A percentile compares a stretch with the other conserved stretches of the same genome.
Evolutionary conservation across 2,797 vertebrate genomes (phyloP).

Genomic region (Benthosema pterotum): DNA sequence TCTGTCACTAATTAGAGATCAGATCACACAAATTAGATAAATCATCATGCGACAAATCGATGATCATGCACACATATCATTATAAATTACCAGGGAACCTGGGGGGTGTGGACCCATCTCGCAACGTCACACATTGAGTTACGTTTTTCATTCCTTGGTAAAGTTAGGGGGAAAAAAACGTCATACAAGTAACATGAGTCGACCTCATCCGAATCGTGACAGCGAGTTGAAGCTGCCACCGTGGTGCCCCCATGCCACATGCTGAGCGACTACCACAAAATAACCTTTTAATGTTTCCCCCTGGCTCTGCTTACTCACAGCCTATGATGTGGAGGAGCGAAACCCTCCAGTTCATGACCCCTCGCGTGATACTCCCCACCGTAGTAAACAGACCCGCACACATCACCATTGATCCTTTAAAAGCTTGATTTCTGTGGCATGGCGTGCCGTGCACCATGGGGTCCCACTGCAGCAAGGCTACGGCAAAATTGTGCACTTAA

Average conservation of each 20-base stretch:
- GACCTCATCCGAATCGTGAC: no score
- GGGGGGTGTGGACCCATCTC: background rate
- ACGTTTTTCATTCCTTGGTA: background rate
- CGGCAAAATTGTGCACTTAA: conserved; percentile 11
- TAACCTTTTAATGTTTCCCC: conserved; percentile 60
- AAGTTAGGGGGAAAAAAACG: no score
- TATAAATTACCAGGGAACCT: conserved; percentile 34
- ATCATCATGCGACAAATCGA: conserved; percentile 46
- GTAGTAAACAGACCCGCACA: conserved; percentile 22
- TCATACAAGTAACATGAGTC: no score
- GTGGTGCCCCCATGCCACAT: conserved; percentile 23
- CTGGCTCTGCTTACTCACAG: conserved; percentile 28
- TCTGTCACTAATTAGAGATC: conserved; percentile 33
- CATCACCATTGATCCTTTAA: conserved; percentile 52
- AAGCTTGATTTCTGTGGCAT: conserved; percentile 44
- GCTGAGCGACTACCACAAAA: conserved; percentile 30
- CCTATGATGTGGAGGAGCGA: conserved; percentile 32
- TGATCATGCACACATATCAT: conserved; percentile 16
- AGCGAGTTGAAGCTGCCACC: background rate
- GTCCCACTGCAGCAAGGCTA: conserved; percentile 13
- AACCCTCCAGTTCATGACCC: conserved; percentile 34
- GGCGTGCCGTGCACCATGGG: conserved; percentile 6
- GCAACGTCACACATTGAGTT: conserved; percentile 4
- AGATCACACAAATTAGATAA: conserved; percentile 49
- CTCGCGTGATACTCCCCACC: conserved; percentile 37